phyloP scores from a whole-genome alignment of 1,140 invertebrate species.

The Drosophila nigromelanica region DNA sequence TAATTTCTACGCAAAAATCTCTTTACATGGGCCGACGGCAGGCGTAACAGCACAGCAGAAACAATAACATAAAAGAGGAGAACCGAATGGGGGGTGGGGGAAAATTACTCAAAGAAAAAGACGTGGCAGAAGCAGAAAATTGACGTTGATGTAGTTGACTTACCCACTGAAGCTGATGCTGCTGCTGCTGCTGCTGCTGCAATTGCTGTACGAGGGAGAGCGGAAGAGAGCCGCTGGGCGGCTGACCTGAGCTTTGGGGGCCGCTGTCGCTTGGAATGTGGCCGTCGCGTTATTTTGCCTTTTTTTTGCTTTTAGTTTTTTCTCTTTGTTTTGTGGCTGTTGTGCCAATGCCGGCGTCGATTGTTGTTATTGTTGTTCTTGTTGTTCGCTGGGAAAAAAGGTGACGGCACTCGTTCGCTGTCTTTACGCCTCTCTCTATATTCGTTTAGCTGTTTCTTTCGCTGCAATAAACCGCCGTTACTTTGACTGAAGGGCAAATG shows the following conservation, averaged over 20 bases:
- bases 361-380: conserved; percentile 26
- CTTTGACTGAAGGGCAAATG: conserved; percentile 48
- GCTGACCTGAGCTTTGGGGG: conserved; percentile 48
- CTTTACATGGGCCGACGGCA: conserved; percentile 38
- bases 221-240: conserved; percentile 23
- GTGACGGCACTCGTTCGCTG: conserved; percentile 35
- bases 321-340: conserved; percentile 12
- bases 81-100: neutral
- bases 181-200: conserved; percentile 10
- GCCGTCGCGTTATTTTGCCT: conserved; percentile 27
- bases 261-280: conserved; percentile 46
- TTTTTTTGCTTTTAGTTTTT: conserved; percentile 18
- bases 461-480: conserved; percentile 51
- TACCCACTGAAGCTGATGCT: conserved; percentile 33
- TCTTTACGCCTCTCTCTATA: conserved; percentile 28
- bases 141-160: conserved; percentile 51
- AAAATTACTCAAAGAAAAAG: conserved; percentile 23
- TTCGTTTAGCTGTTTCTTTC: conserved; percentile 40
- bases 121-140: conserved; percentile 37
- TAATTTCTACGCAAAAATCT: conserved; percentile 64
- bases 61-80: conserved; percentile 12
- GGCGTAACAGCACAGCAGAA: conserved; percentile 33
- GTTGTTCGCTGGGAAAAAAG: conserved; percentile 14
- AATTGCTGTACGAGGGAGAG: conserved; percentile 10
- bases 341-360: conserved; percentile 38